phyloP scores from a whole-genome alignment of 1,140 invertebrate species.

The Radopholus similis region DNA sequence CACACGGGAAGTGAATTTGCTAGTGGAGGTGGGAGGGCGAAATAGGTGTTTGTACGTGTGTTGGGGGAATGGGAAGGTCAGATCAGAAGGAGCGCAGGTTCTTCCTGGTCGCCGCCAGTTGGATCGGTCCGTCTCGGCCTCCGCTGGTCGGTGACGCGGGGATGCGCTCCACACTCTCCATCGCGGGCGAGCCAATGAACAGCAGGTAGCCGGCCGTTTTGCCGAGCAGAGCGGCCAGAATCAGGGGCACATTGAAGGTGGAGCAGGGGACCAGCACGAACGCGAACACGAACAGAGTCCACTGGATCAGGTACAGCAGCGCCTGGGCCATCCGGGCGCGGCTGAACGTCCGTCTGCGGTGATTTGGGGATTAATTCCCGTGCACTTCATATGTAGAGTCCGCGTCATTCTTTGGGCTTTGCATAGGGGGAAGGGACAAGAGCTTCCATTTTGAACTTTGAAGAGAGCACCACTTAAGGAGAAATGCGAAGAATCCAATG shows the following conservation, averaged over 20 bases:
- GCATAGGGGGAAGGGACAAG: too few relatives aligned
- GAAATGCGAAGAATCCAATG: too few relatives aligned
- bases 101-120: conserved; percentile 8
- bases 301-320: conserved; percentile 3
- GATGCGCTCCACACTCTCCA: conserved; percentile 28
- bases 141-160: background rate
- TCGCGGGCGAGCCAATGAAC: conserved; percentile 24
- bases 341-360: conserved; percentile 7
- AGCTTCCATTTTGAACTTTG: too few relatives aligned
- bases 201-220: conserved; percentile 25
- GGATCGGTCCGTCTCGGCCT: background rate
- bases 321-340: conserved; percentile 12
- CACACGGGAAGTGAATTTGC: too few relatives aligned
- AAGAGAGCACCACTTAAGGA: too few relatives aligned
- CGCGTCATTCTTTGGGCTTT: too few relatives aligned
- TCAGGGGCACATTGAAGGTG: conserved; percentile 24
- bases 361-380: too few relatives aligned
- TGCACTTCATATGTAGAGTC: too few relatives aligned
- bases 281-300: conserved; percentile 11
- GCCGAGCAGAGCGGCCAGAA: conserved; percentile 23
- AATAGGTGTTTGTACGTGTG: too few relatives aligned
- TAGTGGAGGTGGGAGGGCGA: too few relatives aligned
- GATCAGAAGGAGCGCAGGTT: conserved; percentile 7
- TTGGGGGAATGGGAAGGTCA: background rate
- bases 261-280: conserved; percentile 16